These are phyloP conservation scores for Drosophila lacicola DNA, from an alignment of 2,888 invertebrate species.

Conservation along the genomic window DNA sequence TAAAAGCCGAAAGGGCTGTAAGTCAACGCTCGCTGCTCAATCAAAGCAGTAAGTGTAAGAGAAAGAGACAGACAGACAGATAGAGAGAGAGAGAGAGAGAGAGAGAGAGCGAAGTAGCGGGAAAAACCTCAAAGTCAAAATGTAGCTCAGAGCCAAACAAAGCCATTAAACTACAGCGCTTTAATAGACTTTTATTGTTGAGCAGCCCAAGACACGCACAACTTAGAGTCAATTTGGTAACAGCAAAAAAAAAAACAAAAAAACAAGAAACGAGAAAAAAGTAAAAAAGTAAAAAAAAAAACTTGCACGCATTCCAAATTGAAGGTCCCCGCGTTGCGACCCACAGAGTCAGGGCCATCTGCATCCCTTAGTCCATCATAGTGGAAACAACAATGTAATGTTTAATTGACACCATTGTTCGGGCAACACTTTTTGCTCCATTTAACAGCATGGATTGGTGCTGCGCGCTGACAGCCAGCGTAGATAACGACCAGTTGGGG, in stretches of 20 bases:
- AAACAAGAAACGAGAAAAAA: conserved; percentile 5
- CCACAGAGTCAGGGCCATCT: conserved; percentile 45
- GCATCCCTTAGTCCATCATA: conserved; percentile 57
- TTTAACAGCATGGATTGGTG: conserved; percentile 75
- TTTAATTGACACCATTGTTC: conserved; percentile 82
- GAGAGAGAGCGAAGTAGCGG: neutral
- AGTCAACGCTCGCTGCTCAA: conserved; percentile 45
- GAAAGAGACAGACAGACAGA: neutral
- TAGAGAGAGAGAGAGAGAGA: neutral
- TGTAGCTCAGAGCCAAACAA: conserved; percentile 48
- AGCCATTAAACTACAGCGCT: conserved; percentile 63
- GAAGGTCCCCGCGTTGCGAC: conserved; percentile 53
- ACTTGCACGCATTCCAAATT: conserved; percentile 59
- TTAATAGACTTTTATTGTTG: conserved; percentile 68
- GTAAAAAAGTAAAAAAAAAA: conserved; percentile 1
- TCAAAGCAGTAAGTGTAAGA: conserved; percentile 32
- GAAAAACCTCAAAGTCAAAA: conserved; percentile 41
- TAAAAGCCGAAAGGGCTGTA: conserved; percentile 51
- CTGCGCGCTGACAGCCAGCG: conserved; percentile 62
- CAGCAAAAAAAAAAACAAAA: conserved; percentile 26
- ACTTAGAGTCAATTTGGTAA: conserved; percentile 51
- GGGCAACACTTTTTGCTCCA: conserved; percentile 78
- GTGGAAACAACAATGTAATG: conserved; percentile 75
- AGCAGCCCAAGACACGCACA: conserved; percentile 53
- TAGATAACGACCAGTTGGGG: conserved; percentile 62